Evolutionary conservation across 1,140 invertebrate species (phyloP).

Genomic region (Lucilia sericata): DNA sequence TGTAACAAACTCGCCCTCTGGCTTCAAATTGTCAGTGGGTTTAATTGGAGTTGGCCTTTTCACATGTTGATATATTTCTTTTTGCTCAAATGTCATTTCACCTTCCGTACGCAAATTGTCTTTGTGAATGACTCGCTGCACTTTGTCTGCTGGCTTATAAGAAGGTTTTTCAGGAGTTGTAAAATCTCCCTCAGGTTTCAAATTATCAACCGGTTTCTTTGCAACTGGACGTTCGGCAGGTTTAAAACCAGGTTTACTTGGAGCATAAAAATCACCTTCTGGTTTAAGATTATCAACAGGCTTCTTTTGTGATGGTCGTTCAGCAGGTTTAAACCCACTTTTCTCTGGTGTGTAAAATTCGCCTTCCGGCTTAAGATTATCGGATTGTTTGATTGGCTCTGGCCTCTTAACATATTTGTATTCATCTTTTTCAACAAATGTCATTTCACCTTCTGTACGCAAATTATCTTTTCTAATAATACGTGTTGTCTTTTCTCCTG

Average conservation of each 20-base stretch:
- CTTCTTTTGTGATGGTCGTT: slow-evolving; percentile 54
- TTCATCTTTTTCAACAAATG: slow-evolving; percentile 50
- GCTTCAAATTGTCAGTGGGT: slow-evolving; percentile 73
- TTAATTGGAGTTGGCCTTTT: slow-evolving; percentile 72
- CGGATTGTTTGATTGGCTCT: slow-evolving; percentile 60
- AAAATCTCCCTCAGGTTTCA: slow-evolving; percentile 69
- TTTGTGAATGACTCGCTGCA: slow-evolving; percentile 64
- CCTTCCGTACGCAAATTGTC: slow-evolving; percentile 74
- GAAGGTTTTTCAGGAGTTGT: slow-evolving; percentile 60
- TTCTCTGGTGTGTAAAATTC: slow-evolving; percentile 69
- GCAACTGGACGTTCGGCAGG: slow-evolving; percentile 63
- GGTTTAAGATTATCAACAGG: slow-evolving; percentile 71
- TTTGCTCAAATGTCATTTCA: slow-evolving; percentile 72
- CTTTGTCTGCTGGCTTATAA: slow-evolving; percentile 62
- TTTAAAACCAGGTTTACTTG: slow-evolving; percentile 65
- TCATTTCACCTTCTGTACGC: slow-evolving; percentile 70
- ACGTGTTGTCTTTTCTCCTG: slow-evolving; percentile 62
- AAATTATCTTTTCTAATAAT: slow-evolving; percentile 76
- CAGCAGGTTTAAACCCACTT: slow-evolving; percentile 51
- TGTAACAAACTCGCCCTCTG: slow-evolving; percentile 71
- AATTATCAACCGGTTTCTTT: slow-evolving; percentile 60
- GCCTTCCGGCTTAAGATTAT: slow-evolving; percentile 70
- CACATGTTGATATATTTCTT: slow-evolving; percentile 68
- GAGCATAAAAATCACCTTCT: slow-evolving; percentile 71
- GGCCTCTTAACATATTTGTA: slow-evolving; percentile 68